Evolutionary conservation across 1,140 invertebrate genomes (phyloP).

Genomic region (Drosophila bocqueti): DNA sequence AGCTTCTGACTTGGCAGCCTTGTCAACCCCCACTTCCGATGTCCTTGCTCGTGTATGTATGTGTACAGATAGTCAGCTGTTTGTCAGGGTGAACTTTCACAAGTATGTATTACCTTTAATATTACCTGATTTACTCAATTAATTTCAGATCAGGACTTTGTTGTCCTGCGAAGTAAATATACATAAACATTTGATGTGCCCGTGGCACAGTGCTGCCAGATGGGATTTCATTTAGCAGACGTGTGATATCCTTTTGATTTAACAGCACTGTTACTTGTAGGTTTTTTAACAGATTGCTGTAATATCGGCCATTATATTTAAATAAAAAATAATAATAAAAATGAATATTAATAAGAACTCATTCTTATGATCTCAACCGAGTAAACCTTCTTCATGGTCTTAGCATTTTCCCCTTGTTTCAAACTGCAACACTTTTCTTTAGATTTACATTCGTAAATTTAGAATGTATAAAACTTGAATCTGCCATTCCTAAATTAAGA

Average conservation of each 20-base stretch:
- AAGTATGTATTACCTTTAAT: neutral
- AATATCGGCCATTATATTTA: too few relatives aligned
- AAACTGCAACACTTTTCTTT: too few relatives aligned
- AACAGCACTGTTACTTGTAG: neutral
- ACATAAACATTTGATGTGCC: neutral
- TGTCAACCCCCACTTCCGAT: constrained; percentile 15
- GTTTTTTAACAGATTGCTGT: neutral
- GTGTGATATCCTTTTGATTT: neutral
- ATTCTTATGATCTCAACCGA: too few relatives aligned
- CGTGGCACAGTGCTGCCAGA: constrained; percentile 2
- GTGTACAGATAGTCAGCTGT: constrained; percentile 18
- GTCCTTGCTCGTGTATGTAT: neutral
- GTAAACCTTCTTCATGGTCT: too few relatives aligned
- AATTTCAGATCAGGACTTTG: neutral
- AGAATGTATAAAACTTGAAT: too few relatives aligned
- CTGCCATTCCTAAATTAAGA: too few relatives aligned
- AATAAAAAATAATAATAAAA: too few relatives aligned
- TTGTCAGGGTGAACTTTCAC: neutral
- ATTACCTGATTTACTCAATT: neutral
- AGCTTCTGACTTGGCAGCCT: neutral
- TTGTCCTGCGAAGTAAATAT: neutral
- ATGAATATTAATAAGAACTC: too few relatives aligned
- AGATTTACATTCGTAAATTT: too few relatives aligned
- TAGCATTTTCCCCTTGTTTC: too few relatives aligned
- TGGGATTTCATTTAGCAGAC: neutral